Conservation (phyloP, 2,797 vertebrate species). For the Cirrhinus mrigala region DNA sequence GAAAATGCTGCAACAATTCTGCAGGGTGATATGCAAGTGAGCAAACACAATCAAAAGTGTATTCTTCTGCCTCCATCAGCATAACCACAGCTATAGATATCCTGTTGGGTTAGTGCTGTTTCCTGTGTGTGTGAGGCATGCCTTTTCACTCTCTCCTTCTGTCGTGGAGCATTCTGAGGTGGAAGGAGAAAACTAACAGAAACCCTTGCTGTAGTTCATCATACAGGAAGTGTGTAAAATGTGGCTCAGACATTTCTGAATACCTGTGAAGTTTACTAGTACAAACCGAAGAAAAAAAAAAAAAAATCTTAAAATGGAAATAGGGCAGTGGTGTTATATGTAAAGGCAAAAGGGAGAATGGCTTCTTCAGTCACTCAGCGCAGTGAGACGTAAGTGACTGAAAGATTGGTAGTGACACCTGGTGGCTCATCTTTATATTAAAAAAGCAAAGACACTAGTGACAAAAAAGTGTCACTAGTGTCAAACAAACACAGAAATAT, state of each 20-base stretch:
- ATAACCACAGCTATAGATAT: constrained; percentile 78
- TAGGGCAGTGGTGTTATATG: not conserved
- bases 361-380: not conserved
- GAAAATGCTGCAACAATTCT: constrained; percentile 55
- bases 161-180: constrained; percentile 41
- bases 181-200: constrained; percentile 49
- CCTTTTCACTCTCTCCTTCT: constrained; percentile 44
- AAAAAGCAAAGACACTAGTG: not conserved
- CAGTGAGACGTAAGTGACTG: not conserved
- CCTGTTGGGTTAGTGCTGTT: constrained; percentile 73
- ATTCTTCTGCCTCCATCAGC: constrained; percentile 62
- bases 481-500: not conserved
- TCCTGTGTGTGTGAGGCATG: constrained; percentile 72
- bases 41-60: constrained; percentile 61
- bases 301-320: not conserved
- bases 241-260: constrained; percentile 22
- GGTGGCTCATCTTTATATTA: constrained; percentile 16
- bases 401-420: constrained; percentile 48
- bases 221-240: constrained; percentile 49
- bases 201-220: constrained; percentile 24
- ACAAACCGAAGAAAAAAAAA: not conserved
- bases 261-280: constrained; percentile 6
- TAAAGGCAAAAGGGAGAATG: not conserved
- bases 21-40: constrained; percentile 63
- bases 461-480: not conserved